Evolutionary conservation across 2,113 vertebrate genomes (phyloP), one percentile per base, ranked within the genome.

Genomic region (Spea bombifrons): DNA sequence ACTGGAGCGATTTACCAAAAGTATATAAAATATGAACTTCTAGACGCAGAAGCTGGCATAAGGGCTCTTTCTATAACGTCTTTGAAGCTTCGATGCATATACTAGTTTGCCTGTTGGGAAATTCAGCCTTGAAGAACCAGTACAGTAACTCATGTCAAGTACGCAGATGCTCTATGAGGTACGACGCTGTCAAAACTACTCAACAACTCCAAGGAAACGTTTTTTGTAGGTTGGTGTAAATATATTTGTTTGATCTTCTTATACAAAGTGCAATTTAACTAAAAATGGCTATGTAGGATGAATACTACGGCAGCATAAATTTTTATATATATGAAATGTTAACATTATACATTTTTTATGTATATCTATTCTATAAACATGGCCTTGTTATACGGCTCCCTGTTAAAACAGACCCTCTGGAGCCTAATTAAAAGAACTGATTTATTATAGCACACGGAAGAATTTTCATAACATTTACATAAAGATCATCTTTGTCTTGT

Each of bases 371-470:
- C 68, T 72, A 79, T 79, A 71, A 57, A 46, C 61, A 45, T 44
- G 66, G 43, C 47, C 76, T 79, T 48, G 69, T 79, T 47, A 71
- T 43, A 77, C 53, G 63, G 63, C 16, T 43, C 76, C 61, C 76
- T 3, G 61, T 48, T 66, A 55, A 55, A 73, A 45, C 49, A 53
- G 46, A 57, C 17, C 47, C 76, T 73, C 76, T 7, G n/a, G 70
- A 73, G 76, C 43, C 76, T 72, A 79, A 79, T 79, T 79, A 79
- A 79, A 66, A 79, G 61, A 72, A 73, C 76, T 79, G 76, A 79
- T 79, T 79, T 79, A 79, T 79, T 72, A 53, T 12, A 55, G 76
- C 49, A 44, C 8, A 72, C 53, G 76, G 76, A 47, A 63, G 73
- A 70, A 72, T 73, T 79, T 73, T 72, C 76, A 66, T 66, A 79